A percentile compares a stretch with the other conserved stretches of the same genome.
These are phyloP conservation scores for Drosophila mauritiana DNA, from an alignment of 1,140 invertebrate genomes.

Conservation along the genomic window DNA sequence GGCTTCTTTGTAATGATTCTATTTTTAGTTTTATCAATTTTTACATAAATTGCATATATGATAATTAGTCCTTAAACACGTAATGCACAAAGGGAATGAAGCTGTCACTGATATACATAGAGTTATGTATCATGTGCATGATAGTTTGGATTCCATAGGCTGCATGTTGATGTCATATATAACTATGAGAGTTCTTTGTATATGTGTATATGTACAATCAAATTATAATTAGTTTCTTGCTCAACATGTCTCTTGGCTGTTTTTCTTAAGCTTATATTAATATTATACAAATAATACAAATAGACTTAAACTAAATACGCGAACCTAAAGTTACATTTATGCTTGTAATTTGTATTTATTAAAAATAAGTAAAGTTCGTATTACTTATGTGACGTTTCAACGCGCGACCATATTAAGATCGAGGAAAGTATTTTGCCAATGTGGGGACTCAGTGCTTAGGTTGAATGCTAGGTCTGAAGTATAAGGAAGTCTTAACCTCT, in stretches of 20 bases:
- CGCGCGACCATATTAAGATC: slow-evolving; percentile 34
- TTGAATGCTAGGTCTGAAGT: slow-evolving; percentile 33
- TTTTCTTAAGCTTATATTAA: slow-evolving; percentile 54
- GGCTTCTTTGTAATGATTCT: slow-evolving; percentile 66
- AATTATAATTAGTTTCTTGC: slow-evolving; percentile 45
- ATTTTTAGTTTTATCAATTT: slow-evolving; percentile 59
- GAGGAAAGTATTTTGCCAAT: slow-evolving; percentile 18
- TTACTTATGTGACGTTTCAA: slow-evolving; percentile 44
- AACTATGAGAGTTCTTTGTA: slow-evolving; percentile 46
- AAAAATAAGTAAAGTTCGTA: slow-evolving; percentile 59
- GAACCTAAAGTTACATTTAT: slow-evolving; percentile 62
- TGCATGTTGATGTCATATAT: slow-evolving; percentile 58
- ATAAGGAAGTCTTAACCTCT: slow-evolving; percentile 42
- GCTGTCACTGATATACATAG: slow-evolving; percentile 50
- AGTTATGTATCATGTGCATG: slow-evolving; percentile 51
- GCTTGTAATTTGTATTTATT: slow-evolving; percentile 58
- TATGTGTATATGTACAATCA: slow-evolving; percentile 66
- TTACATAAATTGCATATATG: slow-evolving; percentile 60
- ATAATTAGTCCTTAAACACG: slow-evolving; percentile 51
- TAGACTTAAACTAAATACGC: slow-evolving; percentile 61
- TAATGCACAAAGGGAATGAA: slow-evolving; percentile 61
- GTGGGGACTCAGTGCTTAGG: slow-evolving; percentile 27
- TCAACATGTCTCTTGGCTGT: slow-evolving; percentile 34
- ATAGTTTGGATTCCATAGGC: slow-evolving; percentile 48
- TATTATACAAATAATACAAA: slow-evolving; percentile 83